These are phyloP conservation scores for Salminus brasiliensis DNA, from an alignment of 2,113 vertebrate species.

Conservation along the genomic window DNA sequence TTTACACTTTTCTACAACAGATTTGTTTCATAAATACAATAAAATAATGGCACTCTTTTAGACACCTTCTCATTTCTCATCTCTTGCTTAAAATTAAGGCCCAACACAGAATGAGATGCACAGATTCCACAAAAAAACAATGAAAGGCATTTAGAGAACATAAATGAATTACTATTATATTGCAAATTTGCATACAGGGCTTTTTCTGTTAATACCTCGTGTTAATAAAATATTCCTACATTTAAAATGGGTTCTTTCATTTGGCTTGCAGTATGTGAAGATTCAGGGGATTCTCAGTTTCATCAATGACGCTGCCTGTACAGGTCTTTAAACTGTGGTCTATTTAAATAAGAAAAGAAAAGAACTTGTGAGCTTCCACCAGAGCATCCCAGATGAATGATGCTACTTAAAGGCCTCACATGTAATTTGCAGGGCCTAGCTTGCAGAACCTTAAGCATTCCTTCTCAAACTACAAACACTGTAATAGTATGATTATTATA, in stretches of 20 bases:
- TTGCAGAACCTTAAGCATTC: neutral
- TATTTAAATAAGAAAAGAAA: neutral
- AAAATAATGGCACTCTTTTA: constrained; percentile 40
- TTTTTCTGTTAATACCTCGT: constrained; percentile 1
- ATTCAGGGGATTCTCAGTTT: neutral
- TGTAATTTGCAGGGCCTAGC: neutral
- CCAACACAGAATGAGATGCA: constrained; percentile 24
- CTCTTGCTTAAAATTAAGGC: constrained; percentile 37
- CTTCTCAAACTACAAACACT: too few species aligned
- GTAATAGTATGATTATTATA: neutral
- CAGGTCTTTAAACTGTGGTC: neutral
- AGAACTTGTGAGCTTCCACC: neutral
- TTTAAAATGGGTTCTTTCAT: constrained; percentile 3
- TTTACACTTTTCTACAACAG: neutral
- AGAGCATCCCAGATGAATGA: neutral
- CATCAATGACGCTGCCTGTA: neutral
- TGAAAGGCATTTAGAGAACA: constrained; percentile 30
- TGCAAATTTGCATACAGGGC: constrained; percentile 29
- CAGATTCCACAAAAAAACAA: constrained; percentile 11
- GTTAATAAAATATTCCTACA: constrained; percentile 30
- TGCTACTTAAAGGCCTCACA: neutral
- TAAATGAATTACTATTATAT: constrained; percentile 44
- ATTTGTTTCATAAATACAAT: constrained; percentile 38
- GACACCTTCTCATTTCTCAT: constrained; percentile 24
- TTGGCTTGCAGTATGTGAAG: neutral